Evolutionary conservation across 2,888 invertebrate species (phyloP), one percentile per base, ranked within the genome.

Genomic region (Harpagoxenus sublaevis): DNA sequence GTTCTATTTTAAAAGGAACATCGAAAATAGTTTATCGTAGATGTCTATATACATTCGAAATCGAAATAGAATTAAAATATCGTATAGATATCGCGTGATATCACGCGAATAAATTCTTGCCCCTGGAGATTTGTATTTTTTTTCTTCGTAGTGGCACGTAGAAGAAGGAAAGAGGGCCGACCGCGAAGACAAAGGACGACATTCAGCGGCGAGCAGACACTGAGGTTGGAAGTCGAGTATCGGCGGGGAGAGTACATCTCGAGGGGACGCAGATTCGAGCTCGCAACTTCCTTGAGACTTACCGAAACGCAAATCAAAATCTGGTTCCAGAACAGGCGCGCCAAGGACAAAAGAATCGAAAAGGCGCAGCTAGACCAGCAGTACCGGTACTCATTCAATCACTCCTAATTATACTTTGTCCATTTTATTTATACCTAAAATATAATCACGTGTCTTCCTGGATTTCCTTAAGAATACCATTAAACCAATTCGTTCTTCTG

Each of bases 311-410:
- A 98, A 95, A 98, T 98, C 90, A 98, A 98, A 95, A 98, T 98
- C 85, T 97, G 97, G 97, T 99, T 99, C 95, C 99, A 99, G 95
- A 99, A 99, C 95, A 96, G 99, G 88, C 96, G 99, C 90, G 99
- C 99, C 39, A 99, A 99, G 95, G 99, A 99, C 95, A 99, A 99
- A 95, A 96, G 99, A 88, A 98, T 99, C 89, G 99, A 99, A 94
- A 99, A 99, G 94, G 99, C 99, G 0, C 98, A 99, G 91, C 96
- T 99, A 87, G 99, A 99, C 95, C 99, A 99, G 93, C 99, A 99
- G 92, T 98, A 98, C 95, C 97, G 99, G 99, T 98, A 95, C 15
- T 53, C 28, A 55, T 12, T 83, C 28, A 45, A 0, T 28, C 45
- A 3, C 2, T 10, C 18, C 15, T 15, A 6, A 0, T 63, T 39